Base-by-base conservation (phyloP, 2,797 vertebrate species). In the Catamblyrhynchus diadema region DNA sequence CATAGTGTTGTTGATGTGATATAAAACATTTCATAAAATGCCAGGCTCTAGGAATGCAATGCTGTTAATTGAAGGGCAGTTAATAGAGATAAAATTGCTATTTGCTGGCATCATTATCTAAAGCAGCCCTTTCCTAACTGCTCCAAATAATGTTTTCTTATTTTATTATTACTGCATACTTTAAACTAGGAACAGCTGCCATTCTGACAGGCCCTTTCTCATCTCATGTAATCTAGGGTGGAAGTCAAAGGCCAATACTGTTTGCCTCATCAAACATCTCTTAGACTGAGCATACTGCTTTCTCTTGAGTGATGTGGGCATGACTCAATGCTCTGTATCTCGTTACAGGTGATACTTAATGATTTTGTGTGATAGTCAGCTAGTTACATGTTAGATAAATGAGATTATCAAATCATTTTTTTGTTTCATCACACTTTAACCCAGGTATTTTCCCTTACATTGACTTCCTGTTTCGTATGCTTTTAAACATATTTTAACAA, bases 381-480 rank as follows among this genome's bases (percentile, higher is more conserved):
- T 53, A 48, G 6, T 30, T 78, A 33, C 18, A 25, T 20, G 4
- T 79, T 91, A 62, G 22, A 21, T 57, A 75, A 65, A 32, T 22
- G 30, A 7, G 19, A 18, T 23, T 47, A 37, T 42, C 8, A 24
- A 78, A 4, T 59, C 0, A 3, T 61, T 60, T 44, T 12, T 71
- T 80, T 50, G 9, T 73, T 74, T 54, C 12, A 32, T 4, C 5
- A 8, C n/a, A 13, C 16, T 45, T 75, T 4, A 42, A 42, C 3
- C 7, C 1, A 1, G 4, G 51, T 69, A 2, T 50, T 82, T 77
- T 39, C 20, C 22, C 8, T 88, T 22, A 3, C 1, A 2, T 44
- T 32, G n/a, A 8, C 4, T 73, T 9, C 33, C 21, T 48, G 47
- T 50, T 80, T 69, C 15, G 7, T 87, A 1, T 53, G 12, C 8